Conservation (phyloP, 2,113 vertebrate species). For the Caracal caracal region DNA sequence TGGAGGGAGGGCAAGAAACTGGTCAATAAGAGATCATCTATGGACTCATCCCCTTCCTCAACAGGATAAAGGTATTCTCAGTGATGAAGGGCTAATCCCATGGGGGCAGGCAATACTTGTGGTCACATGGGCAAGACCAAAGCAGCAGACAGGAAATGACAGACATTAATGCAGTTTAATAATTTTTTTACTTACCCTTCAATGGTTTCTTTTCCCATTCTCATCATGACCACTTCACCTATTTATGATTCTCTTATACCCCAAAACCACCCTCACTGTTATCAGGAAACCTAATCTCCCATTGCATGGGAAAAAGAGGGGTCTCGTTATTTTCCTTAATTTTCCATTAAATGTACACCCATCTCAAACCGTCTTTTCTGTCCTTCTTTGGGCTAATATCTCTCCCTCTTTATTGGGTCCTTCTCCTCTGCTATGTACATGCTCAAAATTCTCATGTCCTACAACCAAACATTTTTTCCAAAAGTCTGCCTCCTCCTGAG, state of each 20-base stretch:
- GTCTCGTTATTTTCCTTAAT: not conserved
- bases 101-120: not conserved
- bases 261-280: not conserved
- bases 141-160: not conserved
- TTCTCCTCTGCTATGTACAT: not conserved
- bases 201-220: not conserved
- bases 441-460: not conserved
- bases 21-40: not conserved
- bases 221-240: not conserved
- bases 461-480: not conserved
- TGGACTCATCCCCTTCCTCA: not conserved
- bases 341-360: not conserved
- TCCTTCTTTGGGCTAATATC: not conserved
- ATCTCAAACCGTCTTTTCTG: not conserved
- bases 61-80: not conserved
- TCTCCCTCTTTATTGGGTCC: not conserved
- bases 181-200: not conserved
- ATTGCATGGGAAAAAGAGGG: not conserved
- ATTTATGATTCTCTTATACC: not conserved
- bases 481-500: not conserved
- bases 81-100: not conserved
- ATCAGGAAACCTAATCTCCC: not conserved
- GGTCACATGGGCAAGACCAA: not conserved
- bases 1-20: not conserved
- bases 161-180: not conserved